Conservation (phyloP, 2,113 vertebrate species). For the Thomomys bottae region DNA sequence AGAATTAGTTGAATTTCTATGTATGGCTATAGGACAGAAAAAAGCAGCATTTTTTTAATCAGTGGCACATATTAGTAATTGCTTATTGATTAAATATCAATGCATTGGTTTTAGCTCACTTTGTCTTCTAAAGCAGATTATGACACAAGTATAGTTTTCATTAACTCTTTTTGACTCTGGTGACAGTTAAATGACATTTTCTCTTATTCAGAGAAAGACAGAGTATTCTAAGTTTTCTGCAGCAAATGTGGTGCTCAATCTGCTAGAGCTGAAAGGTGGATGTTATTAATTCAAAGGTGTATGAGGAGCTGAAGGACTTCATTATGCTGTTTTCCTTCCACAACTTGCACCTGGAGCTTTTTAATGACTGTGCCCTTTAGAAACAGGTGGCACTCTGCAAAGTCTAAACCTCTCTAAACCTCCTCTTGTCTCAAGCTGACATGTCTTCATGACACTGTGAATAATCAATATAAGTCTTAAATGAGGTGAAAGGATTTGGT, state of each 20-base stretch:
- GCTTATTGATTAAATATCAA: conserved; percentile 45
- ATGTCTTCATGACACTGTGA: conserved; percentile 21
- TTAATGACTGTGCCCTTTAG: conserved; percentile 31
- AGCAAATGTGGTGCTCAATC: not conserved
- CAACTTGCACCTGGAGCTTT: conserved; percentile 1
- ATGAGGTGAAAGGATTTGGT: conserved; percentile 5
- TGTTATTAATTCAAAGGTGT: conserved; percentile 67
- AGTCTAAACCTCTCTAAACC: conserved; percentile 53
- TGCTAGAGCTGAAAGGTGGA: conserved; percentile 53
- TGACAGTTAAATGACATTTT: conserved; percentile 37
- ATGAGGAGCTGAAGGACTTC: conserved; percentile 41
- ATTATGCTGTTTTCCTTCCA: conserved; percentile 56
- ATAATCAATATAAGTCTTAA: conserved; percentile 64
- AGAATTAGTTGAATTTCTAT: conserved; percentile 47
- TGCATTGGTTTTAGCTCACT: not conserved
- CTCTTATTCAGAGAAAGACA: conserved; percentile 18
- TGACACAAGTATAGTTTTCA: not conserved
- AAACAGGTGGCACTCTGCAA: conserved; percentile 45
- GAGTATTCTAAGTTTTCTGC: conserved; percentile 3
- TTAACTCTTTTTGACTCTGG: conserved; percentile 23
- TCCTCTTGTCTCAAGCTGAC: conserved; percentile 36
- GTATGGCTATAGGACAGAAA: conserved; percentile 12
- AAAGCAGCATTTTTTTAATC: conserved; percentile 64
- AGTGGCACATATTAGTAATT: conserved; percentile 33
- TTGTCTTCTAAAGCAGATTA: conserved; percentile 37